phyloP scores from a whole-genome alignment of 2,113 vertebrate species.

The Uria aalge region DNA sequence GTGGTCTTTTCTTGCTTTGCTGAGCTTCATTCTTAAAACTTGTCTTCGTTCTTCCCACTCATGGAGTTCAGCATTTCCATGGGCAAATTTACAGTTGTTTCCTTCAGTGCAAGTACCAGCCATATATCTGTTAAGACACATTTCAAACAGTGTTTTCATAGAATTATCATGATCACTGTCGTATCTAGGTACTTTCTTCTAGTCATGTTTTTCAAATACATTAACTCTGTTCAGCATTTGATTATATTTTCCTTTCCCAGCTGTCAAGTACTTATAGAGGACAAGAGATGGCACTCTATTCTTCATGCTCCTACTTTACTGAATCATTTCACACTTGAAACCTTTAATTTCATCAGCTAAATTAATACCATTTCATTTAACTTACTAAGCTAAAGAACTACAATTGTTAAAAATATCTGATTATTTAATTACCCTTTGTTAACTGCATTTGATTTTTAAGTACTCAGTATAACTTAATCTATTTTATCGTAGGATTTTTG shows the following conservation, averaged over 20 bases:
- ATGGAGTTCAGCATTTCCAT: slow-evolving; percentile 89
- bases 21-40: slow-evolving; percentile 94
- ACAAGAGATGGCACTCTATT: background rate
- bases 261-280: background rate
- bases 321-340: background rate
- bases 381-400: background rate
- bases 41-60: slow-evolving; percentile 94
- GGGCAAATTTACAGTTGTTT: slow-evolving; percentile 89
- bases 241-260: background rate
- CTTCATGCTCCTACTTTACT: background rate
- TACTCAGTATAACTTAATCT: background rate
- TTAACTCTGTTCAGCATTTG: background rate
- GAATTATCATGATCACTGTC: background rate
- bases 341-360: background rate
- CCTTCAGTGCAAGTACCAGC: slow-evolving; percentile 87
- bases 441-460: background rate
- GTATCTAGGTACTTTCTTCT: background rate
- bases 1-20: slow-evolving; percentile 96
- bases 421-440: background rate
- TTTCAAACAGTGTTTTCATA: background rate
- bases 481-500: background rate
- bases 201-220: background rate
- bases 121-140: slow-evolving; percentile 79
- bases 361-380: background rate
- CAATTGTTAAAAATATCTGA: background rate